Percentiles rank a stretch among this genome's conserved stretches.
These are phyloP conservation scores for Cyrtodaria siliqua DNA, from an alignment of 2,888 invertebrate genomes.

Conservation along the genomic window DNA sequence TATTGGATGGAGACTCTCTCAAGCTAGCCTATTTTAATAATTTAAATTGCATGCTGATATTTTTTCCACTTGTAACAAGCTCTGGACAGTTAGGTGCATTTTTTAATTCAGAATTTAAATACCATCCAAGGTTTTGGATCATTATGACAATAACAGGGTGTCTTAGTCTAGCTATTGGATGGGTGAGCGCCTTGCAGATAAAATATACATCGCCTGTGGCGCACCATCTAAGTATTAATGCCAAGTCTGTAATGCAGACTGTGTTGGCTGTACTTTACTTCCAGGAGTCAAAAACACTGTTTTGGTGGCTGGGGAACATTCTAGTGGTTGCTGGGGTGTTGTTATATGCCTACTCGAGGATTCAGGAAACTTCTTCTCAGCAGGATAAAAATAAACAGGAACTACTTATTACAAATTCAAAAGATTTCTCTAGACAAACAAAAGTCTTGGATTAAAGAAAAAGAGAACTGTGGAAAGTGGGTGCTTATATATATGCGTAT, in stretches of 20 bases:
- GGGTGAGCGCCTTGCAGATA: constrained; percentile 85
- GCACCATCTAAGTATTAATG: constrained; percentile 85
- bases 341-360: constrained; percentile 78
- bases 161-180: constrained; percentile 82
- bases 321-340: constrained; percentile 83
- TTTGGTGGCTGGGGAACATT: constrained; percentile 85
- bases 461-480: no score
- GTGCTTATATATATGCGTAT: no score
- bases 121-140: constrained; percentile 74
- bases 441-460: no score
- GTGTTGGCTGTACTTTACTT: constrained; percentile 83
- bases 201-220: constrained; percentile 85
- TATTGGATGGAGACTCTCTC: constrained; percentile 78
- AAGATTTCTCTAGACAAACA: no score
- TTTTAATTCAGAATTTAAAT: constrained; percentile 61
- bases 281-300: constrained; percentile 78
- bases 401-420: no score
- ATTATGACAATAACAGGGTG: constrained; percentile 79
- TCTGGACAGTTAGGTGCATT: constrained; percentile 80
- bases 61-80: constrained; percentile 80
- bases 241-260: constrained; percentile 85
- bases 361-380: constrained; percentile 56
- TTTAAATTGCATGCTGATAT: constrained; percentile 79
- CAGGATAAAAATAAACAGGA: constrained; percentile 2
- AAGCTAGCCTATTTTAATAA: constrained; percentile 83